phyloP scores from a whole-genome alignment of 2,797 vertebrate species.

The Takifugu rubripes region DNA sequence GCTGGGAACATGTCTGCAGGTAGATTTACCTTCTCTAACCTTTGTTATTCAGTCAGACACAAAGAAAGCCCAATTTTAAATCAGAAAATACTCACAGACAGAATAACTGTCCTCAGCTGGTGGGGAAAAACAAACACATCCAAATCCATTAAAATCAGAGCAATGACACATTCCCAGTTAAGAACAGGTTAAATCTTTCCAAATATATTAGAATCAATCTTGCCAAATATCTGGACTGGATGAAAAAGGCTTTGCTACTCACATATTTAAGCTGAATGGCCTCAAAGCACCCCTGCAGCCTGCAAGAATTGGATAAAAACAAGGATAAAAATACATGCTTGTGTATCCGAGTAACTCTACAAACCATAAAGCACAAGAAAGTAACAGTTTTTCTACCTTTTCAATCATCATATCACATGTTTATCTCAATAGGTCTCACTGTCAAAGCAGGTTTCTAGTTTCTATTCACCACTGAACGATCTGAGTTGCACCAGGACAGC shows the following conservation, averaged over 20 bases:
- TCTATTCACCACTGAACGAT: constrained; percentile 85
- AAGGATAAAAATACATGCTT: neutral
- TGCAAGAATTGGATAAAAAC: constrained; percentile 57
- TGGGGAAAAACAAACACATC: constrained; percentile 14
- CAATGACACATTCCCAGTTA: too few species aligned
- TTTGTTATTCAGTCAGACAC: neutral
- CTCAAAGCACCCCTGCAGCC: constrained; percentile 95
- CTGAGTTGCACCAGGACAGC: constrained; percentile 85
- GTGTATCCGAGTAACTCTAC: neutral
- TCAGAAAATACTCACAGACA: constrained; percentile 85
- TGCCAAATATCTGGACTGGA: neutral
- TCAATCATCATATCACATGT: too few species aligned
- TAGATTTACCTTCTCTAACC: too few species aligned
- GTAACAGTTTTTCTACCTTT: too few species aligned
- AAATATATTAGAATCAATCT: constrained; percentile 15
- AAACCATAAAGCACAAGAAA: too few species aligned
- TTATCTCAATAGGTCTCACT: too few species aligned
- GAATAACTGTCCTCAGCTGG: constrained; percentile 85
- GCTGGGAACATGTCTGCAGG: too few species aligned
- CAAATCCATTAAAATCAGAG: neutral
- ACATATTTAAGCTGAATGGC: constrained; percentile 94
- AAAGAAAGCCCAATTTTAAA: neutral
- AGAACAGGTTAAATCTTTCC: neutral
- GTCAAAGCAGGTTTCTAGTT: neutral
- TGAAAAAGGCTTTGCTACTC: constrained; percentile 67